Base-by-base conservation (phyloP, 2,888 invertebrate species). In the Ichneumoninae sp. region DNA sequence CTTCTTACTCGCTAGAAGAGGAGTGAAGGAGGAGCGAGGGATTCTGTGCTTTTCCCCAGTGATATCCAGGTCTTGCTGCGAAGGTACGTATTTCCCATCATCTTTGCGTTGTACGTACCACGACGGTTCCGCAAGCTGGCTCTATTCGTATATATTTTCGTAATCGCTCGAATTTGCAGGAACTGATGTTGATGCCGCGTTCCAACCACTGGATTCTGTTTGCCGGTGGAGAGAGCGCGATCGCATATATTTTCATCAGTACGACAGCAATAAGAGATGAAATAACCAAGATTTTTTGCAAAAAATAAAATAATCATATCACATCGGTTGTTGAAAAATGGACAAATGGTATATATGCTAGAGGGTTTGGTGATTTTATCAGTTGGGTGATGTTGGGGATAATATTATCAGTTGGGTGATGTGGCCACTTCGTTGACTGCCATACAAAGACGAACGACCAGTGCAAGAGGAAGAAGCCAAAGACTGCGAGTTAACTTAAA, bases 61-160 rank as follows among this genome's bases (percentile, higher is more conserved):
- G 62, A 16, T 36, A 33, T 62, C 62, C 62, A 62, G 13, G 7
- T 33, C n/a, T 30, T 3, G 62, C 30, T 62, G 30, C 62, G 36
- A 36, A 7, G 57, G 26, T 22, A 47, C 30, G 82, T 40, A 72
- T 44, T 50, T 65, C 13, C 36, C n/a, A 30, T 16, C 47, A 33
- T n/a, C n/a, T 62, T n/a, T 36, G 0, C 33, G 62, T 36, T 30
- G 36, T 62, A n/a, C 22, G 60, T 72, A 82, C 50, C 16, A 60
- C 72, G 40, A 40, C 30, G 72, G 71, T 62, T 77, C 68, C 77
- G 30, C 71, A 72, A 82, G 22, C 16, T 60, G 40, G 16, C 77
- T 82, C 77, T 74, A 50, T 66, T 19, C 54, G n/a, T 72, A 78
- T 82, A 72, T 69, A 82, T 68, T 68, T 72, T 74, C 78, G 60